Base-by-base conservation (phyloP, 2,888 invertebrate species). In the Drosophila neoperkinsi region DNA sequence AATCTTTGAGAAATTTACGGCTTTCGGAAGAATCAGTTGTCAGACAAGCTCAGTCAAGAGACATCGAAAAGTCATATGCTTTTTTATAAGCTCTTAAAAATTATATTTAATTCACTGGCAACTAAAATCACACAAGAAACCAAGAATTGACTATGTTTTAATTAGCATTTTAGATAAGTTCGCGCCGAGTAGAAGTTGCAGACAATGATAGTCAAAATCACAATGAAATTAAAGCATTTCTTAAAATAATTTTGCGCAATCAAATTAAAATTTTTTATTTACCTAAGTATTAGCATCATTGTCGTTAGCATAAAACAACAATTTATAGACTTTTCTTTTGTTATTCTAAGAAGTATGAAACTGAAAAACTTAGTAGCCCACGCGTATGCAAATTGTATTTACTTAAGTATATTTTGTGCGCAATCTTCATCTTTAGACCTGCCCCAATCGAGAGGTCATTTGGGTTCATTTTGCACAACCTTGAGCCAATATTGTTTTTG, bases 401-500 rank as follows among this genome's bases (percentile, higher is more conserved):
- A 33, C 28, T 33, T 25, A 41, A 51, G 30, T 46, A 30, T 38
- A 6, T 56, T 38, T 38, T 55, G 50, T 62, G 60, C 38, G 46
- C 70, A 62, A 67, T 71, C 50, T 69, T 65, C 61, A 64, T 51
- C 82, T 64, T 38, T 43, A 51, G 77, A 80, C 50, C 63, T 67
- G 60, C 73, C 79, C 63, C 58, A 61, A 59, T 46, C 65, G 49
- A 60, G 25, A 68, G 85, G 82, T 84, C 69, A 84, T 16, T 65
- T 13, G 69, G 49, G 88, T 85, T 85, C 80, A 72, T 11, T 43
- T 31, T 18, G 18, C 33, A 13, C 25, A 79, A 49, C 83, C 83
- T 82, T 84, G 88, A 72, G 69, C 61, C 58, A 53, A 21, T 58
- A 52, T 11, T 31, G 18, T 5, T 30, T 49, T 41, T 31, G 41